Evolutionary conservation across 2,797 vertebrate species (phyloP), one percentile per base, ranked within the genome.

Genomic region (Peromyscus aztecus): DNA sequence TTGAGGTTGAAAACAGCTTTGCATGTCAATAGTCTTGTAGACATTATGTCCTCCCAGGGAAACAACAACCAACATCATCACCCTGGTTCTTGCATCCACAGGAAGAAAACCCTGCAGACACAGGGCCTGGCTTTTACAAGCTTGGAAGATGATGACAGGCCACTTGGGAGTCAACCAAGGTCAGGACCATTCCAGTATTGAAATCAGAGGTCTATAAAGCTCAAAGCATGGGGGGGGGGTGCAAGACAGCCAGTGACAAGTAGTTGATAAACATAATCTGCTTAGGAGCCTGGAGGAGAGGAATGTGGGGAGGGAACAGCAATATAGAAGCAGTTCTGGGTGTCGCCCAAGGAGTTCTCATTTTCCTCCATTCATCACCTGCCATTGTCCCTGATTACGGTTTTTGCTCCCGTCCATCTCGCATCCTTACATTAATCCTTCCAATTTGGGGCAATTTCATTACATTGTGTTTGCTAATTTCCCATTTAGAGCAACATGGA

Each of bases 381-480:
- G 6, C n/a, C 90, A 96, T 97, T 98, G 97, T 97, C 95, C 52
- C 61, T 97, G 96, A 98, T 97, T 95, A 96, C 61, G 1, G 85
- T 88, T 97, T 98, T 98, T 92, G 91, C 80, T 92, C 89, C 91
- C 0, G 10, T 97, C 96, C 96, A 94, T 96, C 96, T 98, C 84
- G 76, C 67, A 95, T 97, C 92, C 93, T 97, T 91, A 92, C 49
- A 83, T 96, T 96, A 96, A 96, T 97, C 94, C 91, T 95, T 92
- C 92, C 93, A 90, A 97, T 97, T 95, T 88, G 90, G 84, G 91
- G 73, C 81, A 97, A 97, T 98, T 97, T 97, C 92, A 84, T 94
- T 85, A 87, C 92, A 97, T 96, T 98, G 97, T 97, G 97, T 94
- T 97, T 97, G 90, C 78, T 97, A 97, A 98, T 97, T 97, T 97